A percentile compares a stretch with the other conserved stretches of the same genome.
These are phyloP conservation scores for Falcunculus frontatus DNA, from an alignment of 2,113 vertebrate genomes.

Conservation along the genomic window DNA sequence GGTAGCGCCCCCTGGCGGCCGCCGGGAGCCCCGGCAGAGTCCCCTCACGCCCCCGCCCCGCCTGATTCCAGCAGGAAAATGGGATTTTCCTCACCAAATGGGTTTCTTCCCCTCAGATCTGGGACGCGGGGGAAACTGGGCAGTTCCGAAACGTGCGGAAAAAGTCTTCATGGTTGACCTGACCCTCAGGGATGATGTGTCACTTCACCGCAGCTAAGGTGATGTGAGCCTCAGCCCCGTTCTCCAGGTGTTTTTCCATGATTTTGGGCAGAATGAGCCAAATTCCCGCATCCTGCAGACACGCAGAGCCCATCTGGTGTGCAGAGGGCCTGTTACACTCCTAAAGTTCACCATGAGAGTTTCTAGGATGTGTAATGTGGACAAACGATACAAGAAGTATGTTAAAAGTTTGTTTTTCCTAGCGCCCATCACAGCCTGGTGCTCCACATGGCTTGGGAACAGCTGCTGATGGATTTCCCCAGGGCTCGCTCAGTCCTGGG, in stretches of 20 bases:
- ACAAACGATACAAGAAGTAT: accelerated
- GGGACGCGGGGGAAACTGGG: accelerated
- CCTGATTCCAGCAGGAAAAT: accelerated
- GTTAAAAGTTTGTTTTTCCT: neutral
- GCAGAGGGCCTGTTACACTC: neutral
- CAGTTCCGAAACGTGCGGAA: accelerated
- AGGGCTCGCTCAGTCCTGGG: neutral
- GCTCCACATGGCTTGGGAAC: accelerated
- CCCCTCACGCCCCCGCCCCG: neutral
- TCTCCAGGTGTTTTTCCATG: accelerated
- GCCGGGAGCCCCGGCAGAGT: accelerated
- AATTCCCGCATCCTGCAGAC: accelerated
- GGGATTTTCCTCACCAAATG: accelerated
- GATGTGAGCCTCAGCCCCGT: accelerated
- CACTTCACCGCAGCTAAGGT: accelerated
- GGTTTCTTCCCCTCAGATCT: accelerated
- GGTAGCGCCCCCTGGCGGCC: neutral
- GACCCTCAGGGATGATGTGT: neutral
- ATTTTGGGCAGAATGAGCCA: neutral
- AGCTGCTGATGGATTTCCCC: neutral
- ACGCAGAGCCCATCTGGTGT: neutral
- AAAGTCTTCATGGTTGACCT: accelerated
- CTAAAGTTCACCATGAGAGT: neutral
- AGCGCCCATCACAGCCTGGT: accelerated
- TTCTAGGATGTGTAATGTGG: neutral